Conservation (phyloP, 2,113 vertebrate genomes). For the Tyto alba region DNA sequence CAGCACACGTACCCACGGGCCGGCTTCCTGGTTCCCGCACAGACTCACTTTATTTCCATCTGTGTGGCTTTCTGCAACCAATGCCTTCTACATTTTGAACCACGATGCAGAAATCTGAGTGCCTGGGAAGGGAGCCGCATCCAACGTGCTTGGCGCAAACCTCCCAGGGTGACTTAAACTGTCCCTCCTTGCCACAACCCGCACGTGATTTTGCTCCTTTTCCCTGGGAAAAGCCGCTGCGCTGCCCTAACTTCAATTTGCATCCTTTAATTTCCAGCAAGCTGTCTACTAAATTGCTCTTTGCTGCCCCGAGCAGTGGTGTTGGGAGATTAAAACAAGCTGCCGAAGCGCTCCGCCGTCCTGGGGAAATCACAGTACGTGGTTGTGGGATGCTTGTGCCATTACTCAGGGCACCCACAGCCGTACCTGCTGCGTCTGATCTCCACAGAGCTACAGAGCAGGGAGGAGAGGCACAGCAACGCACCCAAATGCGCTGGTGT, state of each 20-base stretch:
- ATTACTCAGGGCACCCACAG: no score
- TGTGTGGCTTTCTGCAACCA: neutral
- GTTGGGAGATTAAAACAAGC: neutral
- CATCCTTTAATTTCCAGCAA: neutral
- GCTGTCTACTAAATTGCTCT: neutral
- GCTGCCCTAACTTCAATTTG: neutral
- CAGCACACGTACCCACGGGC: neutral
- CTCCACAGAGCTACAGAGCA: rapidly evolving
- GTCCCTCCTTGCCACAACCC: neutral
- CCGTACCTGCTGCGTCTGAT: rapidly evolving
- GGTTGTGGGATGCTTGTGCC: neutral
- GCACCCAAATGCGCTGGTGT: rapidly evolving
- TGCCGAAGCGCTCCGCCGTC: rapidly evolving
- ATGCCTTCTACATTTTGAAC: neutral
- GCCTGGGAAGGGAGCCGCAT: neutral
- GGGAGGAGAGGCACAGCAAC: neutral
- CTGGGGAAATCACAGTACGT: neutral
- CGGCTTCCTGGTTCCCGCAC: no score
- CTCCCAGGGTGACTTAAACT: neutral
- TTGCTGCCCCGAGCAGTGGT: neutral
- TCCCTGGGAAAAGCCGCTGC: neutral
- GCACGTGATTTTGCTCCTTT: rapidly evolving
- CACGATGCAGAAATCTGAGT: neutral
- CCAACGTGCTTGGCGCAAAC: neutral
- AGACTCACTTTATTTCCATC: neutral